Percentiles rank a stretch among this genome's conserved stretches.
phyloP scores from a whole-genome alignment of 2,888 invertebrate genomes.

The Diabrotica balteata region DNA sequence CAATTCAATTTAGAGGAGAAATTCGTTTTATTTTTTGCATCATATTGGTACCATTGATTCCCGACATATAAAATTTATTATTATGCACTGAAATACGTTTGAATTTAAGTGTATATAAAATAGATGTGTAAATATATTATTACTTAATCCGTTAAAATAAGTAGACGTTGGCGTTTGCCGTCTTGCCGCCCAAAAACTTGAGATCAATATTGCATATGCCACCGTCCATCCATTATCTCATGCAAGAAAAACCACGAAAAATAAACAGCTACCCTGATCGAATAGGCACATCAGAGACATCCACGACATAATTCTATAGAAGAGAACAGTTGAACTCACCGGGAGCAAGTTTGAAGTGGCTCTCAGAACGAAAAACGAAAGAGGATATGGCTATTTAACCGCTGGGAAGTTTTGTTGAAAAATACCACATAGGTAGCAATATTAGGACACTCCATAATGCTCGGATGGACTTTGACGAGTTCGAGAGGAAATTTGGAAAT shows the following conservation, averaged over 20 bases:
- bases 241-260: conserved; percentile 20
- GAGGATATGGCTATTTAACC: conserved; percentile 46
- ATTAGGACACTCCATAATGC: conserved; percentile 51
- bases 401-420: conserved; percentile 37
- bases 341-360: conserved; percentile 18
- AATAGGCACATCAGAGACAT: conserved; percentile 16
- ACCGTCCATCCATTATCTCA: conserved; percentile 8
- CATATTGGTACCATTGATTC: too few relatives aligned
- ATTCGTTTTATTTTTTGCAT: too few relatives aligned
- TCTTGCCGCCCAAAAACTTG: too few relatives aligned
- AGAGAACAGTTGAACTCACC: conserved; percentile 8
- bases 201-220: conserved; percentile 16
- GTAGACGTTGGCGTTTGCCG: too few relatives aligned
- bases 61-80: too few relatives aligned
- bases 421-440: conserved; percentile 57
- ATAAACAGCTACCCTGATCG: conserved; percentile 3
- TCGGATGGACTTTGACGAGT: conserved; percentile 17
- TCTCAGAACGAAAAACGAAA: conserved; percentile 11
- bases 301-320: conserved; percentile 17
- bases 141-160: too few relatives aligned
- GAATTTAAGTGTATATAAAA: too few relatives aligned
- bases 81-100: too few relatives aligned
- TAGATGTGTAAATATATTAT: too few relatives aligned
- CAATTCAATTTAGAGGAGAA: too few relatives aligned
- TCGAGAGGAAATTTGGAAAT: conserved; percentile 15